Evolutionary conservation across 2,888 invertebrate genomes (phyloP), one percentile per base, ranked within the genome.

Genomic region (Protophormia terraenovae): DNA sequence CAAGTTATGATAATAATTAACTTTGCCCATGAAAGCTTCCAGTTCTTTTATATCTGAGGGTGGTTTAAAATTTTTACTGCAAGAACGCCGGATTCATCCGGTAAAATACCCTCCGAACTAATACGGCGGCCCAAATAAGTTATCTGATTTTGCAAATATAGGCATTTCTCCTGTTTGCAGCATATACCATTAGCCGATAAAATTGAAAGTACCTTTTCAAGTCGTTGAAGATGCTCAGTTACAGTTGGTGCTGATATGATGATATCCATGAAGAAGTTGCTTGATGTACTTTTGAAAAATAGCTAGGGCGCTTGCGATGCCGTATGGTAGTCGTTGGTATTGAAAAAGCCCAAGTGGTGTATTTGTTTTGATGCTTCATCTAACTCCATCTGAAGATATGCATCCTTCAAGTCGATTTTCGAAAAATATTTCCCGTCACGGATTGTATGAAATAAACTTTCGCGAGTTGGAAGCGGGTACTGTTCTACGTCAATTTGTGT

Each of bases 281-380:
- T 92, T 92, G 41, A 92, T 53, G 62, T 71, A 67, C 32, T 69
- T 78, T 79, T 73, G 75, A 62, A 79, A 79, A 22, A 84, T 84
- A 55, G 91, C 90, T 6, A 89, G 89, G 8, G 90, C 89, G 16
- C 91, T 91, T 5, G 89, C 88, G n/a, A 91, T 89, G 14, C 92
- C 92, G 87, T 89, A 91, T 2, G 91, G 90, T 41, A 92, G 79
- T 27, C 91, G 87, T 41, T 90, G 89, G 45, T 90, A 89, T 55
- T 86, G 87, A 80, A 87, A 93, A 4, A 92, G 47, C 0, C 92
- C 92, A 53, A 89, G 89, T 19, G 90, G 90, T 1, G 92, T 91
- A 80, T 87, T 90, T 73, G 2, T 62, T 83, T 81, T 3, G 77
- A 69, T 58, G 41, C 8, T 6, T 79, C 72, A 16, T 76, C 76